These are phyloP conservation scores for Spatulosminthurus flaviceps DNA, from an alignment of 2,888 invertebrate genomes.

Conservation along the genomic window DNA sequence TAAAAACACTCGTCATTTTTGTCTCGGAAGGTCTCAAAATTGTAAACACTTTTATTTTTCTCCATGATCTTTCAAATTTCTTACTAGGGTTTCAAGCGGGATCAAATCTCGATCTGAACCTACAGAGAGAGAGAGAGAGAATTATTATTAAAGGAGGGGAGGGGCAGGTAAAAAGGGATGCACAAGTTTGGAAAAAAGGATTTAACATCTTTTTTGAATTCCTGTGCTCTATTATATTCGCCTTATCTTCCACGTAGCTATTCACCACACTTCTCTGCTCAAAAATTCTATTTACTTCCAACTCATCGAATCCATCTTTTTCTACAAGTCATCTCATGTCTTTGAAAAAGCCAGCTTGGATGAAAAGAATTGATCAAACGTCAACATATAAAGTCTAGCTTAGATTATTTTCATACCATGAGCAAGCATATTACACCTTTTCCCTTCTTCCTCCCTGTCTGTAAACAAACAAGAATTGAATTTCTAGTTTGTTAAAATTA, in stretches of 20 bases:
- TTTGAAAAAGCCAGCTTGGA: slow-evolving; percentile 17
- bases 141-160: no score
- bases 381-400: slow-evolving; percentile 39
- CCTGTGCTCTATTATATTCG: slow-evolving; percentile 48
- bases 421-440: slow-evolving; percentile 25
- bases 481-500: neutral
- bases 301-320: slow-evolving; percentile 42
- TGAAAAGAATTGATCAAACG: slow-evolving; percentile 44
- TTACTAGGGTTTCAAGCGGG: no score
- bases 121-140: no score
- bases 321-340: slow-evolving; percentile 39
- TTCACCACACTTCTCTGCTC: slow-evolving; percentile 40
- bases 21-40: no score
- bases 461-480: slow-evolving; percentile 8
- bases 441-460: neutral
- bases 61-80: no score
- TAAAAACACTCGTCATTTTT: no score
- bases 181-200: slow-evolving; percentile 30
- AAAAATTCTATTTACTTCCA: slow-evolving; percentile 47
- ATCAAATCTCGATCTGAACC: no score
- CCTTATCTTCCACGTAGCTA: slow-evolving; percentile 44
- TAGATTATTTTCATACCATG: slow-evolving; percentile 33
- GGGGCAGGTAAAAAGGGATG: slow-evolving; percentile 15
- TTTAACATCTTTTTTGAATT: slow-evolving; percentile 47
- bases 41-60: no score